Evolutionary conservation across 2,797 vertebrate genomes (phyloP), one percentile per base, ranked within the genome.

Genomic region (Myoxocephalus aenaeus): DNA sequence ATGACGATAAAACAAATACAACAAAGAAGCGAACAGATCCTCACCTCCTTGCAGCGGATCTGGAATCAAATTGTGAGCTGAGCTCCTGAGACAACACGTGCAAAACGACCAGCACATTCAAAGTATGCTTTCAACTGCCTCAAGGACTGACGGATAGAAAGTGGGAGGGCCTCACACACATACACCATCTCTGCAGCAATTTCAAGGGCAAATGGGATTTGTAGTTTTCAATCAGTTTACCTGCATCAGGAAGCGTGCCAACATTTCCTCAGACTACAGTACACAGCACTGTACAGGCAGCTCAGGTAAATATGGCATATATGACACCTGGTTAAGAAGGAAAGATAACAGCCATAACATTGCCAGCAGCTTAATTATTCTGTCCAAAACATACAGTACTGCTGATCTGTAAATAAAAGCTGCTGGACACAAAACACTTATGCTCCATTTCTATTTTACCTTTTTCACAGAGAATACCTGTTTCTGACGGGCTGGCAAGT

Each of bases 161-260:
- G 70, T 70, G 86, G 87, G 88, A 82, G 79, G 85, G 75, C 56
- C 63, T 76, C n/a, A 17, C 67, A 36, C 73, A 65, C 68, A 25
- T 15, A 36, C 51, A 63, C 32, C 5, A 74, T 83, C 75, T 64
- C 84, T 86, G 87, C 90, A 82, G 85, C 80, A 75, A 10, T 85
- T 88, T 85, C 80, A 85, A 68, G 83, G 83, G n/a, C 70, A 77
- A 73, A 83, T 89, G 86, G 81, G 83, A 92, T 73, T 80, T 91
- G 89, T 90, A 90, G 85, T 93, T 89, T 80, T 74, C 53, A 50
- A 38, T 73, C 67, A 7, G 32, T 34, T 72, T 38, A 69, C 48
- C 32, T 69, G 22, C 46, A 44, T 12, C 6, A 9, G 65, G 36
- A 59, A n/a, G 53, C 13, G 2, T 36, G 65, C 46, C 61, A 84